A percentile compares a stretch with the other conserved stretches of the same genome.
Evolutionary conservation across 2,113 vertebrate genomes (phyloP).

Genomic region (Pangasianodon gigas): DNA sequence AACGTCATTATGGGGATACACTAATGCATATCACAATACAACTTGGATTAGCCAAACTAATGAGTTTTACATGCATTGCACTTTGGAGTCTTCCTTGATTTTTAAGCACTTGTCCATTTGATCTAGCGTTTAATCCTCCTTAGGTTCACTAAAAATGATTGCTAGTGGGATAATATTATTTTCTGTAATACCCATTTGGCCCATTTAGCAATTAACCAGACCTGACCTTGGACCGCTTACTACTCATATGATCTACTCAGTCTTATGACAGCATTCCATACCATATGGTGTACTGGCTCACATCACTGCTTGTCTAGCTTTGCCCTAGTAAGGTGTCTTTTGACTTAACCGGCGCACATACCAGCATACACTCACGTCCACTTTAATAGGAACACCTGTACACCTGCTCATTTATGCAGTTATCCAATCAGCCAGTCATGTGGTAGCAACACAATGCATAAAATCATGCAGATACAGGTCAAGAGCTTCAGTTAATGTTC

Average conservation of each 20-base stretch:
- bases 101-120: neutral
- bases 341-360: slow-evolving; percentile 14
- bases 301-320: slow-evolving; percentile 19
- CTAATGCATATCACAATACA: slow-evolving; percentile 60
- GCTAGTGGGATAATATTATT: neutral
- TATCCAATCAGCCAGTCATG: neutral
- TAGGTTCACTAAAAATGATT: neutral
- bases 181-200: slow-evolving; percentile 35
- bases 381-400: neutral
- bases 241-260: neutral
- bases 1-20: slow-evolving; percentile 66
- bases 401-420: neutral
- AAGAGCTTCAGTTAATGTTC: neutral
- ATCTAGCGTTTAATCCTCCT: neutral
- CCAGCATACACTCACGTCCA: neutral
- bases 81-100: slow-evolving; percentile 54
- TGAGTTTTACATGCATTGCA: slow-evolving; percentile 69
- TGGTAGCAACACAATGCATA: neutral
- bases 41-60: slow-evolving; percentile 63
- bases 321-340: slow-evolving; percentile 26
- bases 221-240: neutral
- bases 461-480: neutral
- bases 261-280: slow-evolving; percentile 1
- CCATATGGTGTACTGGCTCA: slow-evolving; percentile 11
- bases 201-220: slow-evolving; percentile 15